Conservation (phyloP, 1,140 invertebrate genomes). For the Drosophila arawakana region DNA sequence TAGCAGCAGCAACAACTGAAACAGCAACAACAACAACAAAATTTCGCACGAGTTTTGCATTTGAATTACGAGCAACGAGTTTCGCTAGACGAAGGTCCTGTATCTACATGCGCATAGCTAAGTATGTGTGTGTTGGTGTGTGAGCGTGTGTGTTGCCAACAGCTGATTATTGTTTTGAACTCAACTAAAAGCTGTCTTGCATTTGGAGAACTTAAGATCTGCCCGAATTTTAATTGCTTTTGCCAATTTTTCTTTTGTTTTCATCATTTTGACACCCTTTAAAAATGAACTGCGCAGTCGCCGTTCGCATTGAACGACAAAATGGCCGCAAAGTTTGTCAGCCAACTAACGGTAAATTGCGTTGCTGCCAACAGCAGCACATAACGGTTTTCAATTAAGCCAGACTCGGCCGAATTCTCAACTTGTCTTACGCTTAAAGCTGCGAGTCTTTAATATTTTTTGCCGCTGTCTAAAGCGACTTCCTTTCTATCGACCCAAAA, state of each 20-base stretch:
- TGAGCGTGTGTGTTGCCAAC: conserved; percentile 41
- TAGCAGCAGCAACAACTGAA: conserved; percentile 25
- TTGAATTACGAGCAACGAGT: conserved; percentile 79
- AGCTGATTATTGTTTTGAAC: conserved; percentile 80
- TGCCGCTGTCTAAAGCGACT: conserved; percentile 33
- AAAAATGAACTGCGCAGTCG: conserved; percentile 8
- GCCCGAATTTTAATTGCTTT: neutral
- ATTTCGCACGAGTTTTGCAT: conserved; percentile 82
- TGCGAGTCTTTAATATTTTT: conserved; percentile 60
- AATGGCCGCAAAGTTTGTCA: conserved; percentile 32
- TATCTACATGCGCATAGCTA: conserved; percentile 18
- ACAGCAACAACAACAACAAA: conserved; percentile 53
- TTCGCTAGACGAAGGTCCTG: conserved; percentile 39
- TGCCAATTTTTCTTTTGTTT: neutral
- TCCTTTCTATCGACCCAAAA: conserved; percentile 68
- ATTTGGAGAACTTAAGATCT: conserved; percentile 27
- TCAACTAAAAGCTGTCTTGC: conserved; percentile 24
- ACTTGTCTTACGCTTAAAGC: conserved; percentile 50
- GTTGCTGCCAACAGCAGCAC: conserved; percentile 32
- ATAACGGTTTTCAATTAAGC: conserved; percentile 76
- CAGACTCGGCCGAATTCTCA: neutral
- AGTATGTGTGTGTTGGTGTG: conserved; percentile 27
- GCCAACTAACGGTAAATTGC: conserved; percentile 9
- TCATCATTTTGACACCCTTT: neutral
- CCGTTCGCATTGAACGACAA: conserved; percentile 25